phyloP scores from a whole-genome alignment of 2,797 vertebrate genomes.

The Aselliscus stoliczkanus region DNA sequence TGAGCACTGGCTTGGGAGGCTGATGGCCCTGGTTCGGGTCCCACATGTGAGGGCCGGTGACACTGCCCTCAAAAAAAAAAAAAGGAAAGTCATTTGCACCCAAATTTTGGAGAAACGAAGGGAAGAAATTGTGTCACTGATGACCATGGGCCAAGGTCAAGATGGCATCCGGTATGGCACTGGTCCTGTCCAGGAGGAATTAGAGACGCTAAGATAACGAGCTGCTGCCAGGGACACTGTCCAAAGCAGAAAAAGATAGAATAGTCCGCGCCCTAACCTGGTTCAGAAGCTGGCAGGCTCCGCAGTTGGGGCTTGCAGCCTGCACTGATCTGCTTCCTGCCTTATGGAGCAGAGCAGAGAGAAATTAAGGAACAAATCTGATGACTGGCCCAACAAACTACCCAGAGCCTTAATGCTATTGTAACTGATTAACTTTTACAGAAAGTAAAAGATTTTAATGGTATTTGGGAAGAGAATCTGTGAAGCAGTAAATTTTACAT shows the following conservation, averaged over 20 bases:
- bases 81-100: background rate
- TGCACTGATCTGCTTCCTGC: background rate
- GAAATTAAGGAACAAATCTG: background rate
- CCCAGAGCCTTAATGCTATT: background rate
- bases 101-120: background rate
- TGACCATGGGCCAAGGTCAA: background rate
- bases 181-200: accelerated
- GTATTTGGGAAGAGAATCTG: background rate
- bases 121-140: background rate
- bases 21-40: no score
- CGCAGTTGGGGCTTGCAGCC: accelerated
- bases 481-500: background rate
- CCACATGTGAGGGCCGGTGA: no score
- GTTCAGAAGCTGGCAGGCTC: accelerated
- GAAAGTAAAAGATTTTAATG: background rate
- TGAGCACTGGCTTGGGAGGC: no score
- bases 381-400: accelerated
- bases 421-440: background rate
- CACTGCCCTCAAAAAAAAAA: no score
- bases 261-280: background rate
- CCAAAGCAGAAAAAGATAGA: background rate
- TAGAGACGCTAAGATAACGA: background rate
- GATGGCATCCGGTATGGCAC: background rate
- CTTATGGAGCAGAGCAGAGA: background rate
- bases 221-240: background rate